Evolutionary conservation across 2,113 vertebrate genomes (phyloP).

Genomic region (Eudyptes chrysolophus): DNA sequence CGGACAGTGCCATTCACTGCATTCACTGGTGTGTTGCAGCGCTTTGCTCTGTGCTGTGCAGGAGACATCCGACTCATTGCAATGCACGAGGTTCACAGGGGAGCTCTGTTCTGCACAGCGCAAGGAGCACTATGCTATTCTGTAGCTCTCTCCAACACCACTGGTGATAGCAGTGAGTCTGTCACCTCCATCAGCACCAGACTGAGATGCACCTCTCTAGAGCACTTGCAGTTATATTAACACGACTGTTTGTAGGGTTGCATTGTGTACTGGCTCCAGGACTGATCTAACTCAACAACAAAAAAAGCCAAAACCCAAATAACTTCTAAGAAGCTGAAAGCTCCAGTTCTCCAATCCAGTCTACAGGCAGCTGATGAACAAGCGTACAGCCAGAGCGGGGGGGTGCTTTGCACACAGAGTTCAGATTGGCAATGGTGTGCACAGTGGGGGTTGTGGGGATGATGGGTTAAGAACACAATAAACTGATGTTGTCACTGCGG

Average conservation of each 20-base stretch:
- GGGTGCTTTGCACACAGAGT: background rate
- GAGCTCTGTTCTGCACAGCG: background rate
- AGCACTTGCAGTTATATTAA: background rate
- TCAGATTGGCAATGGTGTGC: background rate
- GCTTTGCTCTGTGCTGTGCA: background rate
- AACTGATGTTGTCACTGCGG: background rate
- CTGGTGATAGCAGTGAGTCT: background rate
- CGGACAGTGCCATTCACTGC: rapidly evolving
- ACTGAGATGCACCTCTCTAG: background rate
- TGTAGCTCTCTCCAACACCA: background rate
- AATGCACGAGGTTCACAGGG: background rate
- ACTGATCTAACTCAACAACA: too few relatives aligned
- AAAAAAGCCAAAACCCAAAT: background rate
- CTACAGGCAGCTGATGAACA: rapidly evolving
- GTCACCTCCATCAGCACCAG: background rate
- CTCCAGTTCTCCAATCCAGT: background rate
- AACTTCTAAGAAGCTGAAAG: background rate
- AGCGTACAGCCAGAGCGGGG: rapidly evolving
- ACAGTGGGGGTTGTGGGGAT: rapidly evolving
- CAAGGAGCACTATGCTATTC: background rate
- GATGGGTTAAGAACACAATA: background rate
- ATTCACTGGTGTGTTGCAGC: rapidly evolving
- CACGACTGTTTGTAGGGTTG: background rate
- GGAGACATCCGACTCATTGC: background rate
- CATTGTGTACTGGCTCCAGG: background rate